Conservation (phyloP, 2,888 invertebrate species). For the Zele albiditarsus region DNA sequence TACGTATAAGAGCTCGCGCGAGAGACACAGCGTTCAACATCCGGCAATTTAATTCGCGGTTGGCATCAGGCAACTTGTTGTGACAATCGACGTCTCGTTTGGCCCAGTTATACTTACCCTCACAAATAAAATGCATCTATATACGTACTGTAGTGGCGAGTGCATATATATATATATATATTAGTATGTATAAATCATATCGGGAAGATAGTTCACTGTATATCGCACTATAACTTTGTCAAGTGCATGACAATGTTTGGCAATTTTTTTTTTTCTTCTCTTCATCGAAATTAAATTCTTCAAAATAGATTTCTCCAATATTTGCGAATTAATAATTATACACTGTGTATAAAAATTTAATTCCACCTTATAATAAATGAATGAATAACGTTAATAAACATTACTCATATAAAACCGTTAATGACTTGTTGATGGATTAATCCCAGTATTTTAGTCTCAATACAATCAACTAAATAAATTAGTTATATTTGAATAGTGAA, state of each 20-base stretch:
- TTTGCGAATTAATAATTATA: no score
- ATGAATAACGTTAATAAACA: no score
- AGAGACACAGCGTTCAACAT: conserved; percentile 16
- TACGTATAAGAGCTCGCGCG: not conserved
- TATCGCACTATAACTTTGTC: not conserved
- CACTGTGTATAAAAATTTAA: no score
- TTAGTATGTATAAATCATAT: not conserved
- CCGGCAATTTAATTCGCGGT: conserved; percentile 34
- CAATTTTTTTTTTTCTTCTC: not conserved
- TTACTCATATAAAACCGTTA: no score
- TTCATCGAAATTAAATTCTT: no score
- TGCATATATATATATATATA: not conserved
- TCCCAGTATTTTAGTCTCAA: conserved; percentile 64
- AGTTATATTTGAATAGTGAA: no score
- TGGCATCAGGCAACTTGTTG: conserved; percentile 53
- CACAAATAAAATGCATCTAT: conserved; percentile 57
- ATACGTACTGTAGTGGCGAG: not conserved
- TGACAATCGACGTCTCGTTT: conserved; percentile 64
- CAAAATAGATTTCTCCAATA: no score
- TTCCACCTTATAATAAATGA: no score
- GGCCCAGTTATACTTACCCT: conserved; percentile 57
- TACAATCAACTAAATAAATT: no score
- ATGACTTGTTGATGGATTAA: conserved; percentile 64
- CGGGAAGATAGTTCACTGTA: not conserved
- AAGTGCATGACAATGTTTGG: not conserved